A percentile compares a stretch with the other conserved stretches of the same genome.
These are phyloP conservation scores for Rugalucina vietnamica DNA, from an alignment of 2,888 invertebrate genomes.

Conservation along the genomic window DNA sequence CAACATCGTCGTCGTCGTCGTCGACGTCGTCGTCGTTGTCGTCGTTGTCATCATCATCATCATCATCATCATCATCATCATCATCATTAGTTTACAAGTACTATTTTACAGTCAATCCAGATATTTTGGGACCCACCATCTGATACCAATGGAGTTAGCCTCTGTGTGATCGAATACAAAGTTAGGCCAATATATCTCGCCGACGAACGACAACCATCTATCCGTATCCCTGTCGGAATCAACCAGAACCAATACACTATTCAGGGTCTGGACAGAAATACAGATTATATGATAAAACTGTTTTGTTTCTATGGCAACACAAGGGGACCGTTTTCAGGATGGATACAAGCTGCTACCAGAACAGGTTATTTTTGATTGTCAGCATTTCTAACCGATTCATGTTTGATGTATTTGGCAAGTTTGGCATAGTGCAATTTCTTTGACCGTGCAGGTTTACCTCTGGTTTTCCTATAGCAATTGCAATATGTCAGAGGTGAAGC, in stretches of 20 bases:
- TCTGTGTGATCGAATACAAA: background rate
- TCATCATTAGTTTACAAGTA: constrained; percentile 18
- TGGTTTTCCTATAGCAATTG: too few species aligned
- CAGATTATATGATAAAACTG: background rate
- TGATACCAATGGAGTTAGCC: background rate
- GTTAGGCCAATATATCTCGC: too few species aligned
- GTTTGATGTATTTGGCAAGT: too few species aligned
- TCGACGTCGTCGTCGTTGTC: background rate
- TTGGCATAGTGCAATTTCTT: too few species aligned
- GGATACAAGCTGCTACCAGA: background rate
- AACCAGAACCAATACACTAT: background rate
- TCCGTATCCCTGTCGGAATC: background rate
- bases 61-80: constrained; percentile 4
- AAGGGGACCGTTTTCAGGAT: background rate
- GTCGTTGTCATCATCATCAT: background rate
- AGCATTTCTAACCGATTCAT: too few species aligned
- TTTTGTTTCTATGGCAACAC: background rate
- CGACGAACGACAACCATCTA: background rate
- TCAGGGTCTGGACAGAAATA: background rate
- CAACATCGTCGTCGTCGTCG: background rate
- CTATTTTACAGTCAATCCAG: background rate
- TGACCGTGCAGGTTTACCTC: too few species aligned
- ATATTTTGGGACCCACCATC: background rate
- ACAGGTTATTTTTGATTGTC: too few species aligned
- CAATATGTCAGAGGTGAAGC: too few species aligned